Evolutionary conservation across 2,113 vertebrate genomes (phyloP), one percentile per base, ranked within the genome.

Genomic region (Aspidoscelis tigris): DNA sequence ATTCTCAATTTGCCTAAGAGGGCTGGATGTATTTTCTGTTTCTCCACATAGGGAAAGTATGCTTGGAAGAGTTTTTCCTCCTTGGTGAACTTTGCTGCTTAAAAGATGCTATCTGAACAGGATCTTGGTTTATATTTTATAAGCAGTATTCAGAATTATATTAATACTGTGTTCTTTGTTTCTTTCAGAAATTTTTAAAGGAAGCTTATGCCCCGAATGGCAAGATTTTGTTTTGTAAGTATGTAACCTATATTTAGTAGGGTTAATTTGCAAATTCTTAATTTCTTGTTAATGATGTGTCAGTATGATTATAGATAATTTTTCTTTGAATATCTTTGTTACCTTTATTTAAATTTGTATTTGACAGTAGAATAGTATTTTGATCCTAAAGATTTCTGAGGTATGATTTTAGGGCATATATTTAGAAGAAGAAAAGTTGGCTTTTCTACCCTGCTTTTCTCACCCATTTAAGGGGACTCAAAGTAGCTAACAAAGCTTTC

Each of bases 211-310:
- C 39, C 55, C 39, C 39, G 26, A 21, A 79, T 74, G 69, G 76
- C 69, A 74, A 79, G 33, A 41, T 70, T 80, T 80, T 66, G 47
- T 44, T 41, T 76, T 70, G 76, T 84, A 47, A 84, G 77, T 75
- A 75, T 14, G 21, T 73, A 47, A 16, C 10, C 26, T 71, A 44
- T 6, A 69, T 8, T 7, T 58, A 26, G 41, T 22, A 9, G 24
- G 2, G 22, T 12, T 33, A 50, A 72, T 55, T 47, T 76, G n/a
- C 11, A 10, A 12, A 24, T 64, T 65, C 14, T 50, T 47, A 79
- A 26, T 33, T 61, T 9, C 33, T 61, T 22, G 41, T 41, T 18
- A 70, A 55, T 76, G 14, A 18, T 18, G 18, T 61, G 26, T 33
- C 14, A 41, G 26, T 33, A 14, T 71, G 14, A 65, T 64, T 3